These are phyloP conservation scores for Willisornis vidua DNA, from an alignment of 2,113 vertebrate species.

Conservation along the genomic window DNA sequence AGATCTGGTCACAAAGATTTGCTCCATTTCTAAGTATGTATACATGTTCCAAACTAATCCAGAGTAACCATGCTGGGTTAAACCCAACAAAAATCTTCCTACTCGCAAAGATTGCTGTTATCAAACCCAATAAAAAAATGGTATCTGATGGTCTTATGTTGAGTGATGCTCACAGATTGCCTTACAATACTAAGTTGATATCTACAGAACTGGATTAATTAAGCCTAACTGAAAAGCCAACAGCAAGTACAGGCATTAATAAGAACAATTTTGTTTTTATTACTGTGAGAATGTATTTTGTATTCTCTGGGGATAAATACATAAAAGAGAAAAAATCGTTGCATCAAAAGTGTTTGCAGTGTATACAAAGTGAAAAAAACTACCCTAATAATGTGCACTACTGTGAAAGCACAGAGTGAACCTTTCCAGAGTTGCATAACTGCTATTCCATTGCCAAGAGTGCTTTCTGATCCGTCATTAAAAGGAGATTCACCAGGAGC, in stretches of 20 bases:
- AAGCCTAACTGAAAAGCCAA: not conserved
- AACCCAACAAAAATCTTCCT: not conserved
- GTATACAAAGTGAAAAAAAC: not conserved
- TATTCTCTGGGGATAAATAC: not conserved
- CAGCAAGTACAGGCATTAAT: not conserved
- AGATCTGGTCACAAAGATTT: not conserved
- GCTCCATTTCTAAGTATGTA: not conserved
- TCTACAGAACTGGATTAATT: not conserved
- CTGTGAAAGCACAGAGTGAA: not conserved
- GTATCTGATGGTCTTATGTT: not conserved
- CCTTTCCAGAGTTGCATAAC: not conserved
- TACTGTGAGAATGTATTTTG: not conserved
- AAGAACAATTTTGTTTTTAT: not conserved
- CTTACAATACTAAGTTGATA: not conserved
- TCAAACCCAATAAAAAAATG: not conserved
- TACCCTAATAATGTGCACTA: not conserved
- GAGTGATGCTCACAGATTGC: not conserved
- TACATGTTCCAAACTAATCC: not conserved
- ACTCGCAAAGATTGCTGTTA: not conserved
- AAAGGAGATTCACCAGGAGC: not conserved
- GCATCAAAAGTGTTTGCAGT: not conserved
- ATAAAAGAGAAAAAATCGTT: not conserved
- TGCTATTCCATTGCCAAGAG: not conserved
- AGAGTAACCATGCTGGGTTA: not conserved
- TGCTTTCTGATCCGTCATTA: not conserved